Percentiles rank a stretch among this genome's conserved stretches.
Conservation (phyloP, 2,888 invertebrate species). For the Aleiodes leptofemur region DNA sequence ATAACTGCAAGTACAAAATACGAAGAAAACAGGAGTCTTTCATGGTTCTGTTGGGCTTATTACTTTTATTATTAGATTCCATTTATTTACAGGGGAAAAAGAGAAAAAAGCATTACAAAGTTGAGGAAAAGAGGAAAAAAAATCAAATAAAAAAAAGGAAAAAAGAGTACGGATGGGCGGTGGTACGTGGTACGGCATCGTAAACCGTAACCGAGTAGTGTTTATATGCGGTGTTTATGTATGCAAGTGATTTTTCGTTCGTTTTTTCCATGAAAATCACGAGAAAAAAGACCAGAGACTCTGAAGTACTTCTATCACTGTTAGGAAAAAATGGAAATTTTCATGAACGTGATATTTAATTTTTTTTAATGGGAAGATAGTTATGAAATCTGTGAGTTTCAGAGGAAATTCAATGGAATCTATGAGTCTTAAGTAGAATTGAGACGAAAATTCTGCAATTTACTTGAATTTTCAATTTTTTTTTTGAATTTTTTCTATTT, state of each 20-base stretch:
- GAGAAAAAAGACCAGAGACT: neutral
- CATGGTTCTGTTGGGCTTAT: neutral
- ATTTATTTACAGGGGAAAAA: conserved; percentile 41
- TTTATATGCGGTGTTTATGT: conserved; percentile 16
- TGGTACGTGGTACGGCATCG: conserved; percentile 46
- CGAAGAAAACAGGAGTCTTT: neutral
- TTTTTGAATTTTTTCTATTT: no score
- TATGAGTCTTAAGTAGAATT: no score
- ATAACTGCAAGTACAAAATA: neutral
- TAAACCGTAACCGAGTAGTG: conserved; percentile 49
- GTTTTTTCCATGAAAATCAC: conserved; percentile 9
- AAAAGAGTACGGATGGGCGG: conserved; percentile 35
- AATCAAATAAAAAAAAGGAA: neutral
- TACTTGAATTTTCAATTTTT: no score
- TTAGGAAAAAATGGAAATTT: no score
- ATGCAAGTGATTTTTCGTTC: conserved; percentile 17
- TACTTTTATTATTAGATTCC: conserved; percentile 47
- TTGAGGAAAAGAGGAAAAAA: neutral
- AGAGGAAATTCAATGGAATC: no score
- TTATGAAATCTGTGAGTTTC: no score
- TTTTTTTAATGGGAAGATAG: no score
- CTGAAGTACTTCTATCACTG: no score
- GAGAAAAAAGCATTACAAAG: neutral
- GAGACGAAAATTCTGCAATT: no score
- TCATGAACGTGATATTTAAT: no score